phyloP scores from a whole-genome alignment of 1,140 invertebrate species.

The Diploscapter pachys region DNA sequence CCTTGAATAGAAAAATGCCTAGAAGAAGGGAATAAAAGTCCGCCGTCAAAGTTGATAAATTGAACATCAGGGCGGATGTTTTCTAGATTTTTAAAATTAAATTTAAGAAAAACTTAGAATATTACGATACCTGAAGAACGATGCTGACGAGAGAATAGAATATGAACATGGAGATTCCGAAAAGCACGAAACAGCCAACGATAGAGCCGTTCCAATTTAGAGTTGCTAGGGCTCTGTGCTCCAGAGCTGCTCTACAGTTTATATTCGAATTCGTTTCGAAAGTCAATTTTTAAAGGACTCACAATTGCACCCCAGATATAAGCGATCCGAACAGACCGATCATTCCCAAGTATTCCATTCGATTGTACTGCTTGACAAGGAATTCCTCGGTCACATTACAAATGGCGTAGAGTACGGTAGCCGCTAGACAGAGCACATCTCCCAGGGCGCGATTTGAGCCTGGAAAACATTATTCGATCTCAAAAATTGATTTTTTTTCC shows the following conservation, averaged over 20 bases:
- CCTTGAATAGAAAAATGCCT: slow-evolving; percentile 76
- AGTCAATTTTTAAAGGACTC: slow-evolving; percentile 55
- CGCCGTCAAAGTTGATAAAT: slow-evolving; percentile 76
- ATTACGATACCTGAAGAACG: slow-evolving; percentile 64
- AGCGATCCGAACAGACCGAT: slow-evolving; percentile 78
- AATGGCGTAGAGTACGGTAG: slow-evolving; percentile 76
- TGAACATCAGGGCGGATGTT: slow-evolving; percentile 76
- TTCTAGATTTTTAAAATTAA: slow-evolving; percentile 59
- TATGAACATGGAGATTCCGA: slow-evolving; percentile 70
- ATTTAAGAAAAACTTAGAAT: too few relatives aligned
- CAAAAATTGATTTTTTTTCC: slow-evolving; percentile 32
- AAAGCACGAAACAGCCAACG: slow-evolving; percentile 65
- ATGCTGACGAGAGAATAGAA: slow-evolving; percentile 75
- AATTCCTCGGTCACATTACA: slow-evolving; percentile 80
- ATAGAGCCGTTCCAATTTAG: slow-evolving; percentile 66
- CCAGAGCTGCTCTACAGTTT: slow-evolving; percentile 64
- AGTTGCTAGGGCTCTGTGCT: slow-evolving; percentile 62
- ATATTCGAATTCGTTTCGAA: not conserved
- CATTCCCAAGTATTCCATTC: slow-evolving; percentile 79
- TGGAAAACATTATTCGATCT: slow-evolving; percentile 59
- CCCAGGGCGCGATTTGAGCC: slow-evolving; percentile 76
- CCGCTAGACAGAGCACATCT: slow-evolving; percentile 77
- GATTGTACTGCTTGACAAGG: slow-evolving; percentile 74
- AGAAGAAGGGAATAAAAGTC: slow-evolving; percentile 80
- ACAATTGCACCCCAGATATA: slow-evolving; percentile 76